Base-by-base conservation (phyloP, 2,113 vertebrate genomes). In the Physeter macrocephalus region DNA sequence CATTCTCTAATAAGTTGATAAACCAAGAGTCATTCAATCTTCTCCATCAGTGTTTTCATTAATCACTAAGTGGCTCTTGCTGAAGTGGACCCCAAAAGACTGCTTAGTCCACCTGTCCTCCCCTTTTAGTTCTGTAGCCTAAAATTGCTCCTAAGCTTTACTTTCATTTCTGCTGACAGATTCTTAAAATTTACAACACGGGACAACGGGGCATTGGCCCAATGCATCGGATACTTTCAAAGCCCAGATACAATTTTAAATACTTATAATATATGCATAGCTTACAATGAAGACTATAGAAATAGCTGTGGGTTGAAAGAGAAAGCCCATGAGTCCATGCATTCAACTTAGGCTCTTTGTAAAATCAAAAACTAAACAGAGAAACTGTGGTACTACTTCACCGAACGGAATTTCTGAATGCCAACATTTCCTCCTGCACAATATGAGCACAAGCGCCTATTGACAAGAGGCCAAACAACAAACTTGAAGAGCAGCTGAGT, bases 281-380 rank as follows among this genome's bases (percentile, higher is more conserved):
- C n/a, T 64, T 82, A 95, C 83, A 96, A 82, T 49, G 75, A 69
- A 88, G 93, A 87, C 61, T 49, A 90, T 2, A 92, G 96, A 96
- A 78, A 62, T 31, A 83, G 84, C 81, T 74, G 81, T 39, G 93
- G 86, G 69, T 77, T 72, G 67, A 92, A 95, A 95, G 88, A 64
- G 43, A 94, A 87, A 92, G 87, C 52, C 43, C 39, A 77, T 31
- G 80, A 93, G 52, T 61, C 49, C 25, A 77, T 34, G 80, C n/a
- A n/a, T 81, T 90, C 88, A 96, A 95, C 72, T 90, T 87, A 66
- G 69, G 94, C 72, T 94, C 86, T 96, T 95, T 95, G 95, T 93
- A 92, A 96, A 96, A 64, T 78, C 77, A 72, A 93, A 92, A 74
- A 52, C 15, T 31, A 39, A 96, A 95, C 75, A 97, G 88, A 96